Conservation (phyloP, 2,888 invertebrate species). For the Seira sanloemensis region DNA sequence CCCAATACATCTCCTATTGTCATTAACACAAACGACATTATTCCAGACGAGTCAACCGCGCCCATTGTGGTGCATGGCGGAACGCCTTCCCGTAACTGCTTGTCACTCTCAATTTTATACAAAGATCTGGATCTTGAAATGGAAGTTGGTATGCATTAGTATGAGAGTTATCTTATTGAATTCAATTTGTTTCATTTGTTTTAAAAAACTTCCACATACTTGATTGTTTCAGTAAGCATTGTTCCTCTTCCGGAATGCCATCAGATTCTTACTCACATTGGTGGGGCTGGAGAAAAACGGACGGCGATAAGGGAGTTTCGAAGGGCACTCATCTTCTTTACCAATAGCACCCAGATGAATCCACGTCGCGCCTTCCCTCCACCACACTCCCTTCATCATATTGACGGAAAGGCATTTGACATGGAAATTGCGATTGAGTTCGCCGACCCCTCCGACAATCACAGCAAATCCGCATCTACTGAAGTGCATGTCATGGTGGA, state of each 20-base stretch:
- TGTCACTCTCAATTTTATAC: neutral
- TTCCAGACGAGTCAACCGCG: too few species aligned
- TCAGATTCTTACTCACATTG: constrained; percentile 11
- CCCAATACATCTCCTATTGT: constrained; percentile 30
- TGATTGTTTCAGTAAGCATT: constrained; percentile 20
- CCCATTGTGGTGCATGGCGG: constrained; percentile 12
- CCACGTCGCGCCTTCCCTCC: neutral
- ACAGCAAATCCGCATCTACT: neutral
- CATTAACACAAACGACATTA: neutral
- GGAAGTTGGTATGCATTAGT: constrained; percentile 45
- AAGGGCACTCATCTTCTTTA: constrained; percentile 38
- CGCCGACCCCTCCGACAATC: too few species aligned
- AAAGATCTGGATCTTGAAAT: constrained; percentile 17
- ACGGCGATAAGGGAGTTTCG: constrained; percentile 11
- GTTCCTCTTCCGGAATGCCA: neutral
- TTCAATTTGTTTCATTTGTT: too few species aligned
- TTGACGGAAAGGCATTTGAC: constrained; percentile 28
- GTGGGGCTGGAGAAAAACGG: neutral
- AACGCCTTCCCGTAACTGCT: constrained; percentile 24
- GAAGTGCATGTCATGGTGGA: constrained; percentile 30
- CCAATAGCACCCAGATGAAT: neutral
- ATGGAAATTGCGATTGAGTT: constrained; percentile 54
- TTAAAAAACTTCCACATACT: too few species aligned
- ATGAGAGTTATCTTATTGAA: too few species aligned
- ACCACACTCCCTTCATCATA: constrained; percentile 23